phyloP scores from a whole-genome alignment of 1,140 invertebrate species.

The Subanguina moxae region DNA sequence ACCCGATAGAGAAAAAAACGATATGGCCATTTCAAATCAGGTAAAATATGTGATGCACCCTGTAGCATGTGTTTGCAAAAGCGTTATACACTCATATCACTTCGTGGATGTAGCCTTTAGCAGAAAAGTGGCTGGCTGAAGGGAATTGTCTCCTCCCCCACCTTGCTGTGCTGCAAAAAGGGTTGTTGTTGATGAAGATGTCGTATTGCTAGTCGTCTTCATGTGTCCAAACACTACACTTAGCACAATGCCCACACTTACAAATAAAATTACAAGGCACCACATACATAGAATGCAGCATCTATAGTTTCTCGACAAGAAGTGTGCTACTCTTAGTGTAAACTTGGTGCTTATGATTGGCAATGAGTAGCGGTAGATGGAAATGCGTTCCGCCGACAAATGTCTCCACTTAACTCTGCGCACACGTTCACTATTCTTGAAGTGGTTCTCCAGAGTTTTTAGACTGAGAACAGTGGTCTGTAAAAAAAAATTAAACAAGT shows the following conservation, averaged over 20 bases:
- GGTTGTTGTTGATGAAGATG: background rate
- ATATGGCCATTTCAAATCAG: no score
- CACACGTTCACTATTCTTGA: slow-evolving; percentile 39
- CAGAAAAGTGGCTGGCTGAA: background rate
- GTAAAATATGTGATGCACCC: no score
- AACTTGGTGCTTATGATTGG: slow-evolving; percentile 37
- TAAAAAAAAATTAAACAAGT: slow-evolving; percentile 2
- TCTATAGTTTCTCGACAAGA: slow-evolving; percentile 30
- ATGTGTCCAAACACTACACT: slow-evolving; percentile 24
- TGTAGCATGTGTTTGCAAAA: no score
- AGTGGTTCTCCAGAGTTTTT: slow-evolving; percentile 48
- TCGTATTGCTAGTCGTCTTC: background rate
- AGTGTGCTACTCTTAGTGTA: slow-evolving; percentile 25
- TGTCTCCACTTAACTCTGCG: slow-evolving; percentile 51
- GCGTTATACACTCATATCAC: no score
- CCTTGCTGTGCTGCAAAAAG: background rate
- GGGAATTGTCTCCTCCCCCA: background rate
- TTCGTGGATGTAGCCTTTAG: background rate
- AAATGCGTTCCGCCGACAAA: slow-evolving; percentile 40
- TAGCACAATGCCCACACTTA: slow-evolving; percentile 26
- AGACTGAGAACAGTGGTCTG: slow-evolving; percentile 47
- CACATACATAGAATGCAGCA: slow-evolving; percentile 27
- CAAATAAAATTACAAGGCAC: slow-evolving; percentile 29
- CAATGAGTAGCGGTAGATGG: slow-evolving; percentile 40
- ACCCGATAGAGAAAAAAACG: no score